phyloP scores from a whole-genome alignment of 2,113 vertebrate species.

The Gasterosteus nipponicus region DNA sequence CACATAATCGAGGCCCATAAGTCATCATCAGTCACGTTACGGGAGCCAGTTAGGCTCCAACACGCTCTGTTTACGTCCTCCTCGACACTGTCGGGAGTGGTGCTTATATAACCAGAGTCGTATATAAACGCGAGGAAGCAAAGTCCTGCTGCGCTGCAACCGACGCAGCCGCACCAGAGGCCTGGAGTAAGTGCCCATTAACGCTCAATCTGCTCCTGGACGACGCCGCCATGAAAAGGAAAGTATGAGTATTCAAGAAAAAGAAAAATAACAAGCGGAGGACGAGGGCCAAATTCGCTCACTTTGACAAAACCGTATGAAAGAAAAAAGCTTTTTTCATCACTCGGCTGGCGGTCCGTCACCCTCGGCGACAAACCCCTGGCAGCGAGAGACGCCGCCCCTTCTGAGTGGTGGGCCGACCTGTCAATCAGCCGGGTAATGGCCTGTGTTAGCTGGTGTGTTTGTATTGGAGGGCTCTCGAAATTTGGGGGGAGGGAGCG shows the following conservation, averaged over 20 bases:
- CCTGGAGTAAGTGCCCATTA: conserved; percentile 22
- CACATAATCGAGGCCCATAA: conserved; percentile 45
- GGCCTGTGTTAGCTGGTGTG: conserved; percentile 83
- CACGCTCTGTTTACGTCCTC: conserved; percentile 45
- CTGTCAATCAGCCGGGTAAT: conserved; percentile 86
- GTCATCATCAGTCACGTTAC: conserved; percentile 53
- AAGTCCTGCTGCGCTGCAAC: conserved; percentile 45
- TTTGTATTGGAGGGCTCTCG: conserved; percentile 75
- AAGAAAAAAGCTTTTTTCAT: conserved; percentile 41
- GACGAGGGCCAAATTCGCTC: conserved; percentile 15
- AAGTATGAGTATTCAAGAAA: conserved; percentile 39
- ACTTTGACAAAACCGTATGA: conserved; percentile 34
- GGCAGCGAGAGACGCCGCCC: conserved; percentile 25
- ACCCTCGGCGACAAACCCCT: conserved; percentile 51
- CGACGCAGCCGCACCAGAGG: conserved; percentile 10
- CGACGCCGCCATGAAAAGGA: conserved; percentile 38
- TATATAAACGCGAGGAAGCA: conserved; percentile 39
- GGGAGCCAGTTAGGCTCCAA: conserved; percentile 49
- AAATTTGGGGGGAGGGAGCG: conserved; percentile 77
- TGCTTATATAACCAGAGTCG: conserved; percentile 55
- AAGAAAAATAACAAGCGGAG: conserved; percentile 46
- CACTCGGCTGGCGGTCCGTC: conserved; percentile 54
- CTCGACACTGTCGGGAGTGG: conserved; percentile 30
- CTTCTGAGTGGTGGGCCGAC: conserved; percentile 81
- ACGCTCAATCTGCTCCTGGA: conserved; percentile 34